Evolutionary conservation across 1,140 invertebrate genomes (phyloP), one percentile per base, ranked within the genome.

Genomic region (Camponotus vicinus): DNA sequence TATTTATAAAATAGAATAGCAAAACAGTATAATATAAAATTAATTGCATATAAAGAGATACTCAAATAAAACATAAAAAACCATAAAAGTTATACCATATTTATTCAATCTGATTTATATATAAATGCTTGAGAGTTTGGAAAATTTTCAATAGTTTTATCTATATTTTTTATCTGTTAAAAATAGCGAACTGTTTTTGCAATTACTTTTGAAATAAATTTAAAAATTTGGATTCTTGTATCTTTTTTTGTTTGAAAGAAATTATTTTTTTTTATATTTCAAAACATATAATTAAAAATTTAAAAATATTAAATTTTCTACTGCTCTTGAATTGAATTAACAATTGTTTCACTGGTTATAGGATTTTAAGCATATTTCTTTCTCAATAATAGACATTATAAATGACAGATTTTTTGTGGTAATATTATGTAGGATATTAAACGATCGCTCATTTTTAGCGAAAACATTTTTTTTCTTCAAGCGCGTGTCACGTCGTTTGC

Each of bases 401-500:
- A 73, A 49, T 82, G 0, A 55, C 13, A 73, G 7, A 3, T 61
- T 45, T 57, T 21, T 66, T 82, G 15, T 49, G 32, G 57, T 45
- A 75, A 71, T 82, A 49, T 73, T 7, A 32, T n/a, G 8, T 8
- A 73, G 67, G 40, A 82, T 82, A 75, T 75, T 73, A 55, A 73
- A 34, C 18, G 8, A 83, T 83, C 67, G 55, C 73, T 75, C 40
- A 73, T 73, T 75, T 82, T 13, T 57, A 59, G 15, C 49, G 8
- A 49, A 34, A 75, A 49, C 13, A 73, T 75, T 83, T 75, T 83
- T 27, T 73, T 75, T 80, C 34, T 8, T 8, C 42, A 15, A 42
- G 15, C 55, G 27, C 21, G 21, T 71, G 66, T 82, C 67, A 49
- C 18, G 57, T 83, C 55, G 55, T 83, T 83, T 75, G 55, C 69